Base-by-base conservation (phyloP, 2,113 vertebrate genomes). In the Charadrius vociferus region DNA sequence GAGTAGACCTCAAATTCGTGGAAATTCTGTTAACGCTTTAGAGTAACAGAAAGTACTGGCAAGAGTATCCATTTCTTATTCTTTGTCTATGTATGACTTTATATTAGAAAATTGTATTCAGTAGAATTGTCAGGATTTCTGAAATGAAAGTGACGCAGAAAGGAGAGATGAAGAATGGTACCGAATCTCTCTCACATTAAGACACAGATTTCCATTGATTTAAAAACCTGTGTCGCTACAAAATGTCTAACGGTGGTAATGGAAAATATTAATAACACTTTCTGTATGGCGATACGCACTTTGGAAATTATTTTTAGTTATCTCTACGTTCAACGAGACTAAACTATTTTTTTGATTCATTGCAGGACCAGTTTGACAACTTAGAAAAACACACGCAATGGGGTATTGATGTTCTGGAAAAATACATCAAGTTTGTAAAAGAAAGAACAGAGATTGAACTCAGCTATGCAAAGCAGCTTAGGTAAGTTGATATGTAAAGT, bases 381-480 rank as follows among this genome's bases (percentile, higher is more conserved):
- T 98, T 99, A 96, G 99, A 99, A 97, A 99, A 99, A 97, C 99
- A 99, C 66, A 99, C 99, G 2, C 99, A 99, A 91, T 99, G 99
- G 98, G 99, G 99, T 56, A 99, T 99, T 85, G 99, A 99, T 81
- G 99, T 99, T 88, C 98, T 99, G 90, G 99, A 99, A 93, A 99
- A 98, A 96, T 99, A 99, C 98, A 99, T 99, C 98, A 99, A 99
- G 98, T 99, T 99, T 94, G 99, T 99, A 9, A 99, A 99, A 97
- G 99, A 99, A 85, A 98, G 99, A 94, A 98, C 99, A 8, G 99
- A 99, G 94, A 99, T 99, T 27, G 99, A 99, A 96, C 97, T 98
- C 98, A 99, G 85, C 99, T 99, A 99, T 99, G 99, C 99, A 98
- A 99, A 99, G 97, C 99, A 99, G 95, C 99, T 99, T 98, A 99